phyloP scores from a whole-genome alignment of 2,797 vertebrate species.

The Onychomys leucogaster region DNA sequence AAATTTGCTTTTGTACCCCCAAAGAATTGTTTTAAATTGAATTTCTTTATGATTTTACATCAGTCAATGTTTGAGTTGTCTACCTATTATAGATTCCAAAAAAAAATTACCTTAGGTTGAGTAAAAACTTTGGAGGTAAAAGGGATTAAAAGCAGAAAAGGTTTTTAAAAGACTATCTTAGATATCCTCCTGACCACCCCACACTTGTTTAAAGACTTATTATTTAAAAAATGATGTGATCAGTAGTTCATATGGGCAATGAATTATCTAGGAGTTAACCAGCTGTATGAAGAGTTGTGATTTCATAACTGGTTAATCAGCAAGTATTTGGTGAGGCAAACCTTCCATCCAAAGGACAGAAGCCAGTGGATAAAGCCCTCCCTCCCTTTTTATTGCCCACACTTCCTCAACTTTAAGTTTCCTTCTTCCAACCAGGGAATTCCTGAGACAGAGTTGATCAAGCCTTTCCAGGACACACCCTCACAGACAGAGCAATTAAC shows the following conservation, averaged over 20 bases:
- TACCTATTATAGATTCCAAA: not conserved
- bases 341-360: not conserved
- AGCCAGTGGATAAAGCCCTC: constrained; percentile 16
- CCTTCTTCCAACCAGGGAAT: not conserved
- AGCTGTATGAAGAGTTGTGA: constrained; percentile 35
- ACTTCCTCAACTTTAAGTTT: not conserved
- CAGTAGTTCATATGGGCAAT: not conserved
- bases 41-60: not conserved
- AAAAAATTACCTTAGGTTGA: not conserved
- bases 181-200: not conserved
- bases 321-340: not conserved
- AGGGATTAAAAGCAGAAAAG: not conserved
- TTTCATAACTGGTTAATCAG: constrained; percentile 40
- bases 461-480: not conserved
- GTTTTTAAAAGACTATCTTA: not conserved
- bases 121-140: not conserved
- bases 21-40: not conserved
- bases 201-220: not conserved
- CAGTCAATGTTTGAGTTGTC: not conserved
- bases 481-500: not conserved
- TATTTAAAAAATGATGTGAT: not conserved
- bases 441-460: not conserved
- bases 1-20: not conserved
- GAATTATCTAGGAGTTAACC: not conserved
- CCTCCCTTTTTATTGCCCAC: not conserved